Evolutionary conservation across 2,888 invertebrate species (phyloP).

Genomic region (Drosophila gaucha): DNA sequence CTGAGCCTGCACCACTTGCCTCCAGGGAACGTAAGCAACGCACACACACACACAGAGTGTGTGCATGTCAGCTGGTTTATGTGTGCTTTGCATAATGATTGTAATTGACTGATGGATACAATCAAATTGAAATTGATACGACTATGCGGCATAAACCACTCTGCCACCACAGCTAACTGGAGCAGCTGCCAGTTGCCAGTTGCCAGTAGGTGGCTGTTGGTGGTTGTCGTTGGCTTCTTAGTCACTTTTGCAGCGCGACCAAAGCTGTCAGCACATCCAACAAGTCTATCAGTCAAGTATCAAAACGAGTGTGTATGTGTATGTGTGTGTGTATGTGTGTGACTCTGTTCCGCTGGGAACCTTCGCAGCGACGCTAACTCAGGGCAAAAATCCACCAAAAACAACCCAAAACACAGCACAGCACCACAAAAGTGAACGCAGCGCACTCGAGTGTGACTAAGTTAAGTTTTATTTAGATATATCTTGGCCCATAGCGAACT

Average conservation of each 20-base stretch:
- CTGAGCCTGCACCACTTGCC: slow-evolving; percentile 12
- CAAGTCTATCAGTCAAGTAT: slow-evolving; percentile 83
- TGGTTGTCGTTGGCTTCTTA: slow-evolving; percentile 3
- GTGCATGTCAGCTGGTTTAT: slow-evolving; percentile 46
- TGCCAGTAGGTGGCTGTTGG: neutral
- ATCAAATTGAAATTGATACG: slow-evolving; percentile 58
- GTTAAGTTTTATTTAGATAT: slow-evolving; percentile 14
- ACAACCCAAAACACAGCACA: slow-evolving; percentile 6
- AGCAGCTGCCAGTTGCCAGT: slow-evolving; percentile 13
- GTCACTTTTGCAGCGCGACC: slow-evolving; percentile 32
- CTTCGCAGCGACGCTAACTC: neutral
- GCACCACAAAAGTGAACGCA: slow-evolving; percentile 7
- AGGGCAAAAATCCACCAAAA: slow-evolving; percentile 5
- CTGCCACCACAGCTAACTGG: slow-evolving; percentile 12
- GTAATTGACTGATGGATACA: slow-evolving; percentile 73
- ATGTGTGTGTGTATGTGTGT: slow-evolving; percentile 29
- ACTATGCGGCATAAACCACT: slow-evolving; percentile 19
- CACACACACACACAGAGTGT: neutral
- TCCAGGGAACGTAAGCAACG: too few relatives aligned
- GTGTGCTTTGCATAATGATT: slow-evolving; percentile 58
- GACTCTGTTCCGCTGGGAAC: slow-evolving; percentile 39
- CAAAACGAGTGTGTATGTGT: slow-evolving; percentile 26
- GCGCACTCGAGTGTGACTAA: slow-evolving; percentile 24
- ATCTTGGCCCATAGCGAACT: slow-evolving; percentile 11
- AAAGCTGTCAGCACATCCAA: slow-evolving; percentile 80